phyloP scores from a whole-genome alignment of 2,797 vertebrate genomes.

The Notamacropus eugenii region DNA sequence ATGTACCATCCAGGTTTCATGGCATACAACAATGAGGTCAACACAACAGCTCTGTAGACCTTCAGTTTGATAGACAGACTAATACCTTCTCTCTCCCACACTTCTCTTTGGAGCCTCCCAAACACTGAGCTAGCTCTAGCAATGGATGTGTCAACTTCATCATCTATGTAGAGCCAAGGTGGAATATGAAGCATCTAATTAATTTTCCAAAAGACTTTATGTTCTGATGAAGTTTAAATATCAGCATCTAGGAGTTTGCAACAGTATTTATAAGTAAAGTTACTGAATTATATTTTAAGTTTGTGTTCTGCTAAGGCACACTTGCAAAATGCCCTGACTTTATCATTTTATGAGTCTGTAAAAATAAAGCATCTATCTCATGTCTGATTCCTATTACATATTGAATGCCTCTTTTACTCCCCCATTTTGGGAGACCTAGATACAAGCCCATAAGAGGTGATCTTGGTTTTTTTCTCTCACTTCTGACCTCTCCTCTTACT shows the following conservation, averaged over 20 bases:
- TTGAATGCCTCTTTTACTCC: neutral
- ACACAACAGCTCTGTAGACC: neutral
- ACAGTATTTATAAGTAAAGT: neutral
- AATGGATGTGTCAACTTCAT: neutral
- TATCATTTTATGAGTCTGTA: neutral
- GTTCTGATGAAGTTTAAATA: neutral
- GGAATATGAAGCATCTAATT: neutral
- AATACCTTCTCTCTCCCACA: neutral
- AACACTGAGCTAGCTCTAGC: neutral
- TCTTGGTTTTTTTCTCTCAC: neutral
- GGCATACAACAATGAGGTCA: neutral
- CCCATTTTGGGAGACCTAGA: neutral
- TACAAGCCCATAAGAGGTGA: neutral
- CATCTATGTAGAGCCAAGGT: neutral
- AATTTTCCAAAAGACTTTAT: neutral
- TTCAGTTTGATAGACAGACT: neutral
- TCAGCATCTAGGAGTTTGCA: neutral
- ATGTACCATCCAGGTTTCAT: neutral
- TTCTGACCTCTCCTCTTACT: conserved; percentile 50
- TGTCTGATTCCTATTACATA: neutral
- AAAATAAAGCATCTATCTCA: neutral
- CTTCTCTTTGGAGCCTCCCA: neutral
- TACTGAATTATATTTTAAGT: neutral
- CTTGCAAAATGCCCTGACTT: neutral
- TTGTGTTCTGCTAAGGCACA: neutral